These are phyloP conservation scores for Molorchus minor DNA, from an alignment of 2,888 invertebrate genomes.

Conservation along the genomic window DNA sequence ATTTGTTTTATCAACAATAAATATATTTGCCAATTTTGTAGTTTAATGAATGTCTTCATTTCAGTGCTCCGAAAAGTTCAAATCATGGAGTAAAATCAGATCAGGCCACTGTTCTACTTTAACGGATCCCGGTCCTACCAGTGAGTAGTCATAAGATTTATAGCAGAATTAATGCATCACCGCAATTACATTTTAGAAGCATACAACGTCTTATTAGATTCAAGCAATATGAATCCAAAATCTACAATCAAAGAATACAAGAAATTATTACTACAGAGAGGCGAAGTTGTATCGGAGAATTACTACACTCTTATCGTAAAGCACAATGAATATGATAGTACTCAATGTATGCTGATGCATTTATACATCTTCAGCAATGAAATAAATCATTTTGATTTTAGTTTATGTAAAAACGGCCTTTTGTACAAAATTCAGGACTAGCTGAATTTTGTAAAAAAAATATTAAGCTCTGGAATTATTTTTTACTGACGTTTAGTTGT, in stretches of 20 bases:
- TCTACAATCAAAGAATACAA: slow-evolving; percentile 73
- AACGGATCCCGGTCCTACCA: slow-evolving; percentile 57
- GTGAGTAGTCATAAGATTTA: slow-evolving; percentile 55
- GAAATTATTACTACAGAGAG: slow-evolving; percentile 51
- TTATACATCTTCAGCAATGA: too few species aligned
- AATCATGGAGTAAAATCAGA: slow-evolving; percentile 71
- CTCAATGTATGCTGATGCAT: too few species aligned
- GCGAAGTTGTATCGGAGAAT: slow-evolving; percentile 53
- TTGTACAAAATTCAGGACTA: slow-evolving; percentile 67
- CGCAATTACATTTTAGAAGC: slow-evolving; percentile 69
- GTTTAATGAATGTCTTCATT: slow-evolving; percentile 9
- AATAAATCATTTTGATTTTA: slow-evolving; percentile 55
- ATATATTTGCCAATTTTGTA: too few species aligned
- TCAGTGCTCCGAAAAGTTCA: slow-evolving; percentile 82
- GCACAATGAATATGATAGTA: slow-evolving; percentile 53
- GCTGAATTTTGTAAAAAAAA: slow-evolving; percentile 93
- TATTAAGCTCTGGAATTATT: slow-evolving; percentile 91
- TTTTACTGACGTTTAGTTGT: slow-evolving; percentile 84
- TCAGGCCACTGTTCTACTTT: slow-evolving; percentile 52
- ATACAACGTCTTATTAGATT: slow-evolving; percentile 83
- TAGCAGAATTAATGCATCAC: slow-evolving; percentile 62
- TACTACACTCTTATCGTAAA: slow-evolving; percentile 54
- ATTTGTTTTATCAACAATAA: too few species aligned
- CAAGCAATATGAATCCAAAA: slow-evolving; percentile 87
- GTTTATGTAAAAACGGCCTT: slow-evolving; percentile 73